Base-by-base conservation (phyloP, 2,888 invertebrate species). In the Diarsia brunnea region DNA sequence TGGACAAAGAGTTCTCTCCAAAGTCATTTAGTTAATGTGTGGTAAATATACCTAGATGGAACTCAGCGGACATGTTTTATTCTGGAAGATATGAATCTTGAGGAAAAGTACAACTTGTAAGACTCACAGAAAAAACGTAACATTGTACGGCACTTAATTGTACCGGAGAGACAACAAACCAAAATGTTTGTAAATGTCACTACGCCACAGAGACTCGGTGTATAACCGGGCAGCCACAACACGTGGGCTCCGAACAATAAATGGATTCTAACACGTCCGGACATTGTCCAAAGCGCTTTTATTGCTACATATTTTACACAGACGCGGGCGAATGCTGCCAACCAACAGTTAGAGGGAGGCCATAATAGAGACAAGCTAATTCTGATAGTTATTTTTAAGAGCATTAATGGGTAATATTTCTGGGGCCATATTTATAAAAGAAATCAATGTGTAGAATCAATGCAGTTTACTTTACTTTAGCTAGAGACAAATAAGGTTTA, bases 241-340 rank as follows among this genome's bases (percentile, higher is more conserved):
- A 92, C 92, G 93, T 92, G 90, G 91, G 90, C 89, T 85, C 83
- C 79, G 89, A 91, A 93, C 94, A 94, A 95, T 95, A 95, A 95
- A 95, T 91, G 94, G 89, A 91, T 93, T 92, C 94, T 91, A 92
- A 94, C 95, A 94, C 91, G 92, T 93, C 92, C 92, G 92, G 90
- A 93, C 93, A 94, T 92, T 93, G 93, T 93, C 91, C 92, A 90
- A 91, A 90, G 89, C 88, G 90, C 89, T 93, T 95, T 95, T 95
- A 95, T 95, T 93, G 92, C 93, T 92, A 93, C 92, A 95, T 94
- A 95, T 94, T 95, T 95, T 94, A 94, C 89, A 84, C 60, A 88
- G 83, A 84, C 89, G 89, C 90, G 87, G 90, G 89, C 87, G 90
- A 90, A 89, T 87, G 87, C 84, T 87, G 88, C 83, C 89, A 79